Base-by-base conservation (phyloP, 2,888 invertebrate genomes). In the Leucophenga maculata region DNA sequence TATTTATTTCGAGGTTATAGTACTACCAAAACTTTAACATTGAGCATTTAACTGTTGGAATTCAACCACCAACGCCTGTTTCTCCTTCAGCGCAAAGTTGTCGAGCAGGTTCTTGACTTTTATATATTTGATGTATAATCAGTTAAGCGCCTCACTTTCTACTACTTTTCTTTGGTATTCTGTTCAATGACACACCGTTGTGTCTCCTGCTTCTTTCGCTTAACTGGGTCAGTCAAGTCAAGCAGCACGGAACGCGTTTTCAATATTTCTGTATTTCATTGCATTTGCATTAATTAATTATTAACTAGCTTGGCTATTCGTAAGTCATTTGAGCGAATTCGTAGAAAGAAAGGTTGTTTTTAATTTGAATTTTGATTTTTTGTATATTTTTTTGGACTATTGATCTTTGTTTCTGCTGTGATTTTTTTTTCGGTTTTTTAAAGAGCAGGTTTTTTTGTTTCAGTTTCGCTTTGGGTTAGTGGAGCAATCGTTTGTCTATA, bases 1-100 rank as follows among this genome's bases (percentile, higher is more conserved):
- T n/a, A n/a, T n/a, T n/a, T n/a, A 74, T 68, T 71, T 67, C 68
- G 57, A 14, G 26, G 39, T 39, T 39, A 39, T 39, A 6, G 11
- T 11, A 39, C 39, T 39, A 39, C 39, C 39, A 39, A n/a, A n/a
- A 39, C 8, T 39, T 39, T 39, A 39, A 39, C 39, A 39, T 39
- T 39, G 39, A 39, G 8, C 8, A 8, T 39, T 39, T 39, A 39
- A 39, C 39, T 39, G 39, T 39, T 39, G 3, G 39, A 39, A 3
- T 20, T 22, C 54, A 16, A 20, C 18, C 18, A 54, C 18, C 16
- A 8, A 39, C 39, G 39, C 39, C 39, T 39, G 1, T 9, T 39
- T 8, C 39, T 39, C 4, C 39, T 39, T 39, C 39, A 6, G 8
- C 39, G 18, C 54, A 54, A 54, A 54, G 54, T 54, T 54, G 20